These are phyloP conservation scores for Nyctibius bracteatus DNA, from an alignment of 2,113 vertebrate genomes.

Conservation along the genomic window DNA sequence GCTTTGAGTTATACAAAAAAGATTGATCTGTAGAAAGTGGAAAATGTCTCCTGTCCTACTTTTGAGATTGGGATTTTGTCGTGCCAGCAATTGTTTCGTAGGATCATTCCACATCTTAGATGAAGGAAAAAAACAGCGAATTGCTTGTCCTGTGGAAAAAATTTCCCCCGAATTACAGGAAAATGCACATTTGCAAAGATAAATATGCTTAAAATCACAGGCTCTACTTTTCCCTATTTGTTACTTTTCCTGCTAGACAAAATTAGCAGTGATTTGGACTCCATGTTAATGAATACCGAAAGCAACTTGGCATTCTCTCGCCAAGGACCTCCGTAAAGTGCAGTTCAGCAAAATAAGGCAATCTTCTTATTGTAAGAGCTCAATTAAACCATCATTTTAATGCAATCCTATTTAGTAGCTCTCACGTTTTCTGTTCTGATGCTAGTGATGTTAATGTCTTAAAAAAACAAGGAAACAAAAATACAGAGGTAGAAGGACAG, in stretches of 20 bases:
- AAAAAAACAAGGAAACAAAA: not conserved
- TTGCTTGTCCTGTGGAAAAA: not conserved
- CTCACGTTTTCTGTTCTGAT: not conserved
- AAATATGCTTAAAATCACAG: not conserved
- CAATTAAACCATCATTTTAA: constrained; percentile 29
- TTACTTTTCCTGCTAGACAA: not conserved
- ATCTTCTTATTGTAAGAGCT: not conserved
- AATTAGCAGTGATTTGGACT: not conserved
- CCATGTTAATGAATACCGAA: not conserved
- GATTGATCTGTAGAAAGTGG: constrained; percentile 36
- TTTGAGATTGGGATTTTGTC: constrained; percentile 20
- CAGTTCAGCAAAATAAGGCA: not conserved
- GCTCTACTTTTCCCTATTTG: not conserved
- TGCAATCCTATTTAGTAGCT: not conserved
- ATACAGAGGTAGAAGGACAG: not conserved
- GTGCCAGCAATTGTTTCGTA: constrained; percentile 11
- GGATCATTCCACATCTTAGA: not conserved
- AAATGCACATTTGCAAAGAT: not conserved
- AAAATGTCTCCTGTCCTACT: constrained; percentile 37
- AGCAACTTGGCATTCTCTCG: not conserved
- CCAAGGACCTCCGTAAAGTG: not conserved
- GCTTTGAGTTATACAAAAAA: constrained; percentile 34
- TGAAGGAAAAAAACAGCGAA: not conserved
- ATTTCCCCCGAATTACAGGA: not conserved
- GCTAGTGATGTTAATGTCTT: not conserved